Base-by-base conservation (phyloP, 2,888 invertebrate genomes). In the Esperia sulphurella region DNA sequence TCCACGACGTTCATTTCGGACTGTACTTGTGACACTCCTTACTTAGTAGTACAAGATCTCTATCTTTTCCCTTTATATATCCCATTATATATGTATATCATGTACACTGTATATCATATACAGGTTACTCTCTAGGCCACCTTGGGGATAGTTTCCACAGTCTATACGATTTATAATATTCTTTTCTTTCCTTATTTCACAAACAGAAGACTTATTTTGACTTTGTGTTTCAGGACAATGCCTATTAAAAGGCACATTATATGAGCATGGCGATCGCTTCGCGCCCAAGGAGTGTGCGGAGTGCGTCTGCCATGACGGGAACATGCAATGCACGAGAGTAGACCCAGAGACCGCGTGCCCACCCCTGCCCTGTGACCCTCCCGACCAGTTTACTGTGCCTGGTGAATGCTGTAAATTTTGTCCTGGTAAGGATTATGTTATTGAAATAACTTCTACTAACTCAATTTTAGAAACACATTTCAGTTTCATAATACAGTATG, bases 321-420 rank as follows among this genome's bases (percentile, higher is more conserved):
- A 91, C 67, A 95, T 96, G 93, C 92, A 92, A 69, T 97, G 96
- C 83, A 90, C 91, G 57, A 91, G 92, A 64, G 92, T 93, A 52
- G 93, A 95, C 77, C 94, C 94, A 31, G 92, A 93, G 66, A 92
- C 91, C 50, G 92, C 91, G 62, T 97, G 97, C 83, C 96, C 96
- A 43, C 91, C 92, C 64, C 91, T 96, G 62, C 92, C 93, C 46
- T 97, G 97, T 84, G 94, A 95, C 56, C 90, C 91, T 45, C 91
- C 92, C 55, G 92, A 95, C 73, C 95, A 95, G 84, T 94, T 96
- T 79, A 93, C 93, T 63, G 94, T 95, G 53, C 94, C 95, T 44
- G 96, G 95, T 51, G 95, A 96, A 80, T 97, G 97, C 89, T 97
- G 97, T 91, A 95, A 95, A 79, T 95, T 95, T 76, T 97, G 97